These are phyloP conservation scores for Danaus plexippus DNA, from an alignment of 1,140 invertebrate species.

Conservation along the genomic window DNA sequence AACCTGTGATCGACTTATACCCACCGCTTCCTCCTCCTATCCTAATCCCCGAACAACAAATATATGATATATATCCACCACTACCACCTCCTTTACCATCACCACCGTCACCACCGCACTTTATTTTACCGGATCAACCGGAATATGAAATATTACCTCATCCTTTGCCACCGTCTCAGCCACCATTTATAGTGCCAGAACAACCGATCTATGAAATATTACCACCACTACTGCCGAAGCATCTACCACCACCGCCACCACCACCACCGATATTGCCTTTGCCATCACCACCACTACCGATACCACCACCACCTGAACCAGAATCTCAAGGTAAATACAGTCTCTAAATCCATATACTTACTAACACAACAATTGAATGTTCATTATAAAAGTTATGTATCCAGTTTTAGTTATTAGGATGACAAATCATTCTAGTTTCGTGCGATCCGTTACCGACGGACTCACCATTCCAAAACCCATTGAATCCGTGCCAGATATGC, in stretches of 20 bases:
- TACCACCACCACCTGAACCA: slow-evolving; percentile 1
- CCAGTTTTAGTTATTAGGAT: not conserved
- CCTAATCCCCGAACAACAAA: no score
- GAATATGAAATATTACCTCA: no score
- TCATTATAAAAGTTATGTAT: not conserved
- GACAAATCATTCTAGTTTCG: slow-evolving; percentile 26
- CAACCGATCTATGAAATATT: not conserved
- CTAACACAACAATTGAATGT: not conserved
- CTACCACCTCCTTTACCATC: slow-evolving; percentile 3
- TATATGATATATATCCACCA: slow-evolving; percentile 1
- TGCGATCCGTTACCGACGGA: slow-evolving; percentile 44
- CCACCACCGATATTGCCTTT: not conserved
- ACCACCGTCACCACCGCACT: not conserved
- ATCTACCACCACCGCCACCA: slow-evolving; percentile 5
- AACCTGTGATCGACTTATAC: no score
- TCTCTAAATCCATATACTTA: not conserved
- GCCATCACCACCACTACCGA: no score
- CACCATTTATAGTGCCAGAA: not conserved
- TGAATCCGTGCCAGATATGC: slow-evolving; percentile 56
- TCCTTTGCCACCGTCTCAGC: slow-evolving; percentile 4
- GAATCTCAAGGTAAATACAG: slow-evolving; percentile 20
- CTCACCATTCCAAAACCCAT: slow-evolving; percentile 42
- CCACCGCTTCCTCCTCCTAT: slow-evolving; percentile 1
- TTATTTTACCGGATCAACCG: no score
- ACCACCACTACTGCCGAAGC: slow-evolving; percentile 1